Evolutionary conservation across 2,113 vertebrate genomes (phyloP), one percentile per base, ranked within the genome.

Genomic region (Grantiella picta): DNA sequence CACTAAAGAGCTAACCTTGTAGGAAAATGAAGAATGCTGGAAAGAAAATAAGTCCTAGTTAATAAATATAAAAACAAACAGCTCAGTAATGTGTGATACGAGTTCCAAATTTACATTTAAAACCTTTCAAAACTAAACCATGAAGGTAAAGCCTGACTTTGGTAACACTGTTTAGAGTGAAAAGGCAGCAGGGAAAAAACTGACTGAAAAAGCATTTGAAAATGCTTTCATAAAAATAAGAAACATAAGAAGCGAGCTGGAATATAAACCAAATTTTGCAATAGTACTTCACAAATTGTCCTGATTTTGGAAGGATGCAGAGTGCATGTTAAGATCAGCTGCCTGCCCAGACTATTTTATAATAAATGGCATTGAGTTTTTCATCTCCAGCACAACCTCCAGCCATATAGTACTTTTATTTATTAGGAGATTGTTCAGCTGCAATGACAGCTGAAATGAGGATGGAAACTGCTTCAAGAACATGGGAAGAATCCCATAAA

Each of bases 381-480:
- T 79, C 53, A 92, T 89, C 59, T 52, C 83, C 56, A 92, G 60
- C 76, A 79, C 38, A 82, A 72, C 78, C 61, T 86, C 33, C 84
- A 92, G 40, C 82, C 66, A 45, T 50, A 83, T 36, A 54, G 68
- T 82, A 72, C 75, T 92, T 93, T 68, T 80, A 88, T 92, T 89
- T 90, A 92, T 95, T 86, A 82, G 1, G 6, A 71, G 69, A 93
- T 28, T 49, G 68, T 52, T 94, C 59, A 53, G 40, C 59, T 82
- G 52, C 82, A 89, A 71, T 52, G 65, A 90, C 53, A 91, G 63
- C 50, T 92, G 85, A 96, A 89, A 28, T 38, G 22, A 89, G 68
- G 52, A 79, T 89, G 68, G 93, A 85, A 91, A 90, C 6, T 2
- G 38, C 31, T 90, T 94, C 83, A 73, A 88, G 91, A 96, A 69